Evolutionary conservation across 2,888 invertebrate species (phyloP).

Genomic region (Drosophila parthenogenetica): DNA sequence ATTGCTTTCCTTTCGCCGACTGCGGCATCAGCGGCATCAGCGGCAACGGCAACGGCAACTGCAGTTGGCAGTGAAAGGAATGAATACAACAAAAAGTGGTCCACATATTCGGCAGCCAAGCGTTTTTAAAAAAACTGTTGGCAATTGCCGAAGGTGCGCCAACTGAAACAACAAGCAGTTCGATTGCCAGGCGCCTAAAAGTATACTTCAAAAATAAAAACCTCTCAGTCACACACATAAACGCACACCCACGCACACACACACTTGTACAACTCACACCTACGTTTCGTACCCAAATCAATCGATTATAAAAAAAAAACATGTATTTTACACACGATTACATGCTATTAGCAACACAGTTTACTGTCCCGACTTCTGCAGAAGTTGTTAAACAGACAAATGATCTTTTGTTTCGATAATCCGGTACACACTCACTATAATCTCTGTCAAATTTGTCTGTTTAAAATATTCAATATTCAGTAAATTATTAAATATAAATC

Average conservation of each 20-base stretch:
- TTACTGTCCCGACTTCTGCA: not conserved
- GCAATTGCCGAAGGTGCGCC: constrained; percentile 48
- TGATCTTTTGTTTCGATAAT: not conserved
- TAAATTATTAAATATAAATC: too few species aligned
- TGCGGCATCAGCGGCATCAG: constrained; percentile 11
- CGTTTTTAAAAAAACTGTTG: constrained; percentile 36
- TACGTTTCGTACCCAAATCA: constrained; percentile 2
- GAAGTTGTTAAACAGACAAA: constrained; percentile 1
- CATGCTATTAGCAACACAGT: constrained; percentile 1
- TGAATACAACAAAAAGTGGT: constrained; percentile 22
- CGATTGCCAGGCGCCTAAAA: constrained; percentile 20
- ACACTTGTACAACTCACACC: not conserved
- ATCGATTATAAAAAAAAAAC: constrained; percentile 8
- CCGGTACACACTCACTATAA: not conserved
- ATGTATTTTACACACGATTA: constrained; percentile 6
- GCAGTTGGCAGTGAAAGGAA: constrained; percentile 40
- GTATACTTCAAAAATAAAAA: not conserved
- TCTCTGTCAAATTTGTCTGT: not conserved
- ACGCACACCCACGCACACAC: not conserved
- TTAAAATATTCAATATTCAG: not conserved
- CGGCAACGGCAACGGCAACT: constrained; percentile 5
- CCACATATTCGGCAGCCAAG: constrained; percentile 37
- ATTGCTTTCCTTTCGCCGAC: constrained; percentile 61
- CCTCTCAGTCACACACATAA: not conserved
- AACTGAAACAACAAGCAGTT: constrained; percentile 42